Conservation (phyloP, 2,888 invertebrate species). For the Lasioglossum leucozonium region DNA sequence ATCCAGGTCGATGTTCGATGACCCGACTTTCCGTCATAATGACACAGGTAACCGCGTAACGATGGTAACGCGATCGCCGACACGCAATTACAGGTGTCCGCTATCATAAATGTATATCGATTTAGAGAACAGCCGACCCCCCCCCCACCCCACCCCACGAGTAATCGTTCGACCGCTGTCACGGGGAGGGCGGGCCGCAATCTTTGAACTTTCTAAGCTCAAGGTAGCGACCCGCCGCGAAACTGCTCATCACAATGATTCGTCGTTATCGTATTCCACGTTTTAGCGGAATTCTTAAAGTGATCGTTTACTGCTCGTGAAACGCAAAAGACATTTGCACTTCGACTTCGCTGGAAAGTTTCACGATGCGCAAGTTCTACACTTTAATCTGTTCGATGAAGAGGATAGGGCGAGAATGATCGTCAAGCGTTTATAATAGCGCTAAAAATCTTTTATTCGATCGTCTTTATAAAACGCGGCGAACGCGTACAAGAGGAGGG, state of each 20-base stretch:
- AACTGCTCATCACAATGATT: neutral
- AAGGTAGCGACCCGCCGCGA: neutral
- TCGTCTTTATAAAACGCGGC: neutral
- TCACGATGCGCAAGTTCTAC: too few relatives aligned
- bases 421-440: neutral
- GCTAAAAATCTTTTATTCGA: neutral
- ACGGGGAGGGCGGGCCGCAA: neutral
- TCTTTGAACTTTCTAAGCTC: neutral
- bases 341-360: neutral
- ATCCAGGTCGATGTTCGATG: conserved; percentile 78
- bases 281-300: neutral
- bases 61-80: neutral
- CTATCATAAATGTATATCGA: neutral
- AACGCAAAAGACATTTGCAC: neutral
- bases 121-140: too few relatives aligned
- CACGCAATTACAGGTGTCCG: conserved; percentile 5
- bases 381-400: neutral
- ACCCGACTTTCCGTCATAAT: conserved; percentile 54
- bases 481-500: neutral
- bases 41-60: neutral
- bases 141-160: too few relatives aligned
- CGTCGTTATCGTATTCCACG: neutral
- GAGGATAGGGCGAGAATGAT: neutral
- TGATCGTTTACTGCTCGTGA: too few relatives aligned
- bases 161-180: too few relatives aligned